These are phyloP conservation scores for Arctopsyche grandis DNA, from an alignment of 1,140 invertebrate species.

Conservation along the genomic window DNA sequence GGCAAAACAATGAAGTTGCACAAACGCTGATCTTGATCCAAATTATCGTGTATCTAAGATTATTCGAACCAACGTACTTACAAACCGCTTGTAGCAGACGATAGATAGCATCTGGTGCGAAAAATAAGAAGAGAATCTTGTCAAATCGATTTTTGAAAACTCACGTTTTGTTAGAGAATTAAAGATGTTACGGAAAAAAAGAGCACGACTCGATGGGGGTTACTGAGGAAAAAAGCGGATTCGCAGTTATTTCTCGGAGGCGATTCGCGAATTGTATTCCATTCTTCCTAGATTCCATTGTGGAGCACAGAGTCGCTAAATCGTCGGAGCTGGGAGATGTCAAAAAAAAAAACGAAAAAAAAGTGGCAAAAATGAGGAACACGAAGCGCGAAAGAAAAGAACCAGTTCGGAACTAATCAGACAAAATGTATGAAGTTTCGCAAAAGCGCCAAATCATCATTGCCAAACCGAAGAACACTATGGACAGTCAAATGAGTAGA, in stretches of 20 bases:
- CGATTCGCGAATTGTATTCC: conserved; percentile 18
- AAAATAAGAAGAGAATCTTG: too few species aligned
- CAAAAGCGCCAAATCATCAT: conserved; percentile 3
- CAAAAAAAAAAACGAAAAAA: background rate
- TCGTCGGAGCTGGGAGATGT: background rate
- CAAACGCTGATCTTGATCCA: too few species aligned
- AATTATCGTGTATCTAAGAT: too few species aligned
- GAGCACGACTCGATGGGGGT: background rate
- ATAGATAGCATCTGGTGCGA: too few species aligned
- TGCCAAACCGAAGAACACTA: background rate
- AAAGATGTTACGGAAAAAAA: background rate
- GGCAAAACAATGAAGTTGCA: too few species aligned
- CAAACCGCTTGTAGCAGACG: too few species aligned
- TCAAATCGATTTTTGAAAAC: too few species aligned
- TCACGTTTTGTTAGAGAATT: too few species aligned
- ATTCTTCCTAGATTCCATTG: background rate
- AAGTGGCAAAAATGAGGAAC: background rate
- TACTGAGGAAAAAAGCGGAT: conserved; percentile 6
- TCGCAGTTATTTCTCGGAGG: conserved; percentile 27
- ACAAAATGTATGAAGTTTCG: background rate
- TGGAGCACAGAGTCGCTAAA: conserved; percentile 3
- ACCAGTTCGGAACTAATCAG: conserved; percentile 14
- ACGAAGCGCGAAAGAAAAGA: background rate
- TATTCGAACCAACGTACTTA: too few species aligned
- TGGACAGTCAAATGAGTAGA: too few species aligned